These are phyloP conservation scores for Chlorodrepanis virens DNA, from an alignment of 2,113 vertebrate genomes.

Conservation along the genomic window DNA sequence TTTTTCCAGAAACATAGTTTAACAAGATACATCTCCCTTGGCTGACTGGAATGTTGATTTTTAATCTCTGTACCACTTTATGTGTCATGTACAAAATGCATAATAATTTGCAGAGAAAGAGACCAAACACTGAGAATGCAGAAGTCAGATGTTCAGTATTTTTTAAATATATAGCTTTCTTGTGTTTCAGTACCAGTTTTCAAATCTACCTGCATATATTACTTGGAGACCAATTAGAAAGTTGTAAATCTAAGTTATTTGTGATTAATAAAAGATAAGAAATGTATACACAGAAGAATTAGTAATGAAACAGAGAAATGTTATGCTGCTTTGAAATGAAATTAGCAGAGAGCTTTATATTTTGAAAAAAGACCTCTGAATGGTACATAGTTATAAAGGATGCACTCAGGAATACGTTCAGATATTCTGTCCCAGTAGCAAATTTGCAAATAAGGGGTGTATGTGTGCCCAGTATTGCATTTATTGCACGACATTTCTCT, in stretches of 20 bases:
- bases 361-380: background rate
- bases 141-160: background rate
- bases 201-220: background rate
- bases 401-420: background rate
- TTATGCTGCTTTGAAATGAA: background rate
- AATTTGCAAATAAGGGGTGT: background rate
- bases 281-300: background rate
- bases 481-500: background rate
- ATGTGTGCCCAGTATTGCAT: background rate
- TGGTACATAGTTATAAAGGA: background rate
- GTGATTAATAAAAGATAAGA: background rate
- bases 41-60: background rate
- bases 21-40: background rate
- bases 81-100: constrained; percentile 17
- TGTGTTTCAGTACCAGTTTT: constrained; percentile 38
- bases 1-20: background rate
- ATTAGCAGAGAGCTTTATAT: background rate
- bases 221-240: background rate
- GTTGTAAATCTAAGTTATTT: background rate
- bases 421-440: background rate
- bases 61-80: background rate
- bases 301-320: background rate
- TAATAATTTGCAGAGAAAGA: constrained; percentile 16
- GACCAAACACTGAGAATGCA: constrained; percentile 5
- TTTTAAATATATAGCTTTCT: constrained; percentile 17